A percentile compares a stretch with the other conserved stretches of the same genome.
phyloP scores from a whole-genome alignment of 2,888 invertebrate species.

The Chromoteleia sp. region DNA sequence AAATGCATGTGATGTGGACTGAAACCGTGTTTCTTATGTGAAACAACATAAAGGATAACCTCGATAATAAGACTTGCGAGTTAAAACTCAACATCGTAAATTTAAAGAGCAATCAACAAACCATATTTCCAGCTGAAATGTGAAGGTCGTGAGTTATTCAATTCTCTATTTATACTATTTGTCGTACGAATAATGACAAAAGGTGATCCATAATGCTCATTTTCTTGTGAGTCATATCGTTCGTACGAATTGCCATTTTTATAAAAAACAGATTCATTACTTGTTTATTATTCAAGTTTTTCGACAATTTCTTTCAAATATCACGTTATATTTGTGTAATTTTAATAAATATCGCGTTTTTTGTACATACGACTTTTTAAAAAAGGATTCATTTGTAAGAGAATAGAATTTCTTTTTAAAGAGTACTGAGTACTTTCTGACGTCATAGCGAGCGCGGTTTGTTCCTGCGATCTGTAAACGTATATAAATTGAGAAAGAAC shows the following conservation, averaged over 20 bases:
- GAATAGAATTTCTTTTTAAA: constrained; percentile 39
- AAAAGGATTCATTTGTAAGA: constrained; percentile 37
- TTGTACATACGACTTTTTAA: constrained; percentile 55
- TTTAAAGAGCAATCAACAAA: constrained; percentile 50
- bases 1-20: constrained; percentile 68
- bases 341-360: constrained; percentile 16
- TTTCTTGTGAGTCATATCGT: constrained; percentile 47
- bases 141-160: constrained; percentile 48
- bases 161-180: constrained; percentile 51
- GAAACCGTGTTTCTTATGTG: constrained; percentile 59
- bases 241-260: constrained; percentile 60
- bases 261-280: constrained; percentile 14
- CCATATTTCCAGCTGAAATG: constrained; percentile 37
- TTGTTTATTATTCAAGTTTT: background rate
- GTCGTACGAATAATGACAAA: constrained; percentile 41
- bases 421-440: constrained; percentile 60
- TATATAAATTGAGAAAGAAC: constrained; percentile 55
- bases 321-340: constrained; percentile 10
- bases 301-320: background rate
- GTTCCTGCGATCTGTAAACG: constrained; percentile 68
- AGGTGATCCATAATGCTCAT: constrained; percentile 30
- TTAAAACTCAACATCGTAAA: constrained; percentile 49
- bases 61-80: constrained; percentile 60
- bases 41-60: constrained; percentile 54
- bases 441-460: constrained; percentile 67